A percentile compares a stretch with the other conserved stretches of the same genome.
These are phyloP conservation scores for Heliothis subflexa DNA, from an alignment of 1,140 invertebrate species.

Conservation along the genomic window DNA sequence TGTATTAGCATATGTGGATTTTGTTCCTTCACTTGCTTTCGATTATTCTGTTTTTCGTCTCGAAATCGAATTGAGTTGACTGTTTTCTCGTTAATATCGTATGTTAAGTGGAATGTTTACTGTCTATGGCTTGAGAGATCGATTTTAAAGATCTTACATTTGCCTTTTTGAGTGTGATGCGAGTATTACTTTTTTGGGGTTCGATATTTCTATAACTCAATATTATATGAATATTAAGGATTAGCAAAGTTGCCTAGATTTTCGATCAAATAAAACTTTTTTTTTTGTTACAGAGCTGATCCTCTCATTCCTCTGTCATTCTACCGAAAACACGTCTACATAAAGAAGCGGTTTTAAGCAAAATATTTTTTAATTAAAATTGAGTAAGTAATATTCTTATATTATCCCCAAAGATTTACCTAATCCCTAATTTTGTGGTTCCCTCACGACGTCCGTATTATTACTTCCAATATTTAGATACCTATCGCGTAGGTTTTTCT, in stretches of 20 bases:
- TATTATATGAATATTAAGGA: too few species aligned
- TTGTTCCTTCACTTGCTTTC: constrained; percentile 20
- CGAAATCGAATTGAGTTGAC: not conserved
- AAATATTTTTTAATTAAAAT: constrained; percentile 8
- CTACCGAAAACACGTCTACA: not conserved
- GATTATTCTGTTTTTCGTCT: not conserved
- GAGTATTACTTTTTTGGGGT: too few species aligned
- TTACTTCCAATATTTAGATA: constrained; percentile 25
- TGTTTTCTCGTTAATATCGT: constrained; percentile 3
- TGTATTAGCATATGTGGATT: constrained; percentile 33
- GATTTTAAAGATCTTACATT: too few species aligned
- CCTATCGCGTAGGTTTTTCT: not conserved
- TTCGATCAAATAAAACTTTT: not conserved
- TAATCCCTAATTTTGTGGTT: constrained; percentile 35
- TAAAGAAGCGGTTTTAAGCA: too few species aligned
- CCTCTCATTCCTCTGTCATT: not conserved
- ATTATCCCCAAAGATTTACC: not conserved
- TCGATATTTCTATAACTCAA: too few species aligned
- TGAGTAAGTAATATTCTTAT: not conserved
- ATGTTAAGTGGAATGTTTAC: not conserved
- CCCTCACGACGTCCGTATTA: constrained; percentile 19
- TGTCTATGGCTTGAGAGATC: too few species aligned
- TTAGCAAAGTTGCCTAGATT: too few species aligned
- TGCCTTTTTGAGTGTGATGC: too few species aligned
- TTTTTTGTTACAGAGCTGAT: not conserved